Conservation (phyloP, 2,888 invertebrate genomes). For the Danaus chrysippus region DNA sequence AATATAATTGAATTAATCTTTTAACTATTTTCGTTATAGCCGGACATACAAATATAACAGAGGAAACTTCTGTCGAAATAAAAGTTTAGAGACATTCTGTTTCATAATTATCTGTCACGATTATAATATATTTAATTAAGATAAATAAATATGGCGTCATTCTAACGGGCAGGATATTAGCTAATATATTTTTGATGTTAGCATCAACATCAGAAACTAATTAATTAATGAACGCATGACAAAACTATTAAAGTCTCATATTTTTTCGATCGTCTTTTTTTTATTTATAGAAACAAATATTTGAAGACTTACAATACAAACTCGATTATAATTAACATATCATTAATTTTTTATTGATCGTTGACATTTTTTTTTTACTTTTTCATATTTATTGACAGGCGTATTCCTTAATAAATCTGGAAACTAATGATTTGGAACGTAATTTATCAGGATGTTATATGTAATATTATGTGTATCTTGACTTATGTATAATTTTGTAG, state of each 20-base stretch:
- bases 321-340: slow-evolving; percentile 10
- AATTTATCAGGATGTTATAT: too few relatives aligned
- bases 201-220: slow-evolving; percentile 32
- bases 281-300: neutral
- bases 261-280: slow-evolving; percentile 21
- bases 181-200: slow-evolving; percentile 26
- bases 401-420: too few relatives aligned
- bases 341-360: neutral
- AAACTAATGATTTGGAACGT: too few relatives aligned
- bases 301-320: neutral
- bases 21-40: too few relatives aligned
- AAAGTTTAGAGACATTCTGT: neutral
- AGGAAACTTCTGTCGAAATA: neutral
- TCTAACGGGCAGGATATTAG: slow-evolving; percentile 36
- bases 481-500: too few relatives aligned
- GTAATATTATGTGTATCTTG: too few relatives aligned
- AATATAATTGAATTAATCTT: too few relatives aligned
- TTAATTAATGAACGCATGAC: slow-evolving; percentile 31
- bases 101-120: slow-evolving; percentile 8
- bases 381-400: too few relatives aligned
- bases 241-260: slow-evolving; percentile 33
- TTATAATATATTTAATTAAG: slow-evolving; percentile 13
- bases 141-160: slow-evolving; percentile 23
- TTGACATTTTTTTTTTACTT: too few relatives aligned
- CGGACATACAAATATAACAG: neutral